phyloP scores from a whole-genome alignment of 2,113 vertebrate species.

The Bostrychus sinensis region DNA sequence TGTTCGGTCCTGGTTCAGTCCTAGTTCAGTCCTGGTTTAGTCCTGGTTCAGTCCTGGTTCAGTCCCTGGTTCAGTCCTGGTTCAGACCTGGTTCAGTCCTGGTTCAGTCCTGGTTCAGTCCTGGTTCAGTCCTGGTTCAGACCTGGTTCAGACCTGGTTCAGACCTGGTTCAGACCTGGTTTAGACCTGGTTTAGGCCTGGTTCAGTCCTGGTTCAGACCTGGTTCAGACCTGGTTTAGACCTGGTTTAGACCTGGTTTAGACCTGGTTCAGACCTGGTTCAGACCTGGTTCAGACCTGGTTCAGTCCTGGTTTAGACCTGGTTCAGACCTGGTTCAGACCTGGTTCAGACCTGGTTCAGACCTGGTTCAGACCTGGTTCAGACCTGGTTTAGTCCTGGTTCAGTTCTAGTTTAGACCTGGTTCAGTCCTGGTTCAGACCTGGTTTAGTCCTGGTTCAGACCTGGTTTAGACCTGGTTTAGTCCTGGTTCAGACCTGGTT shows the following conservation, averaged over 20 bases:
- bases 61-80: conserved; percentile 42
- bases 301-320: too few relatives aligned
- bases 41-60: neutral
- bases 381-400: neutral
- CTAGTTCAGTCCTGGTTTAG: neutral
- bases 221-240: neutral
- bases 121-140: neutral
- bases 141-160: neutral
- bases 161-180: neutral
- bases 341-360: neutral
- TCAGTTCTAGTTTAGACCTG: neutral
- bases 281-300: neutral
- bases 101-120: conserved; percentile 25
- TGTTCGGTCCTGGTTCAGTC: neutral
- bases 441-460: neutral
- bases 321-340: too few relatives aligned
- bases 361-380: neutral
- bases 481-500: neutral
- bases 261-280: neutral
- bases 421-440: neutral
- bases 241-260: neutral
- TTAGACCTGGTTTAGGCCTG: neutral
- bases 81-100: conserved; percentile 54
- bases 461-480: neutral
- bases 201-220: neutral